Evolutionary conservation across 2,797 vertebrate species (phyloP).

Genomic region (Propithecus deckenii): DNA sequence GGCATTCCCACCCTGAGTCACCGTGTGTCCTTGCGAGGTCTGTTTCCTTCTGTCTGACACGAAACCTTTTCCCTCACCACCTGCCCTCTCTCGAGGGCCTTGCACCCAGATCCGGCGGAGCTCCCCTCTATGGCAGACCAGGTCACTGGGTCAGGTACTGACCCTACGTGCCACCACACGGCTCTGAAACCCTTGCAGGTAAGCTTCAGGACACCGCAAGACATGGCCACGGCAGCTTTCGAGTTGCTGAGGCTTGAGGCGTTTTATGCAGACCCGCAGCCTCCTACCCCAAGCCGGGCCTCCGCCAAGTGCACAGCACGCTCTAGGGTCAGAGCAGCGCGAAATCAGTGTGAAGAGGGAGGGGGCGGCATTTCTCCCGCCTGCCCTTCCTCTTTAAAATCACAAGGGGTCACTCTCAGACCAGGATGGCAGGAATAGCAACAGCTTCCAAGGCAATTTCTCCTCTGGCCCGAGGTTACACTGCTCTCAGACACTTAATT

Average conservation of each 20-base stretch:
- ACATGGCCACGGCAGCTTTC: neutral
- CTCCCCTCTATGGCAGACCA: neutral
- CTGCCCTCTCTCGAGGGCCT: neutral
- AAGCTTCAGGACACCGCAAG: neutral
- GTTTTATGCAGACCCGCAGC: neutral
- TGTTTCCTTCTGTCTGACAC: neutral
- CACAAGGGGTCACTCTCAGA: slow-evolving; percentile 77
- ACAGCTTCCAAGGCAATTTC: neutral
- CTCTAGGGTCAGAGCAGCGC: neutral
- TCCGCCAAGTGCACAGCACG: rapidly evolving
- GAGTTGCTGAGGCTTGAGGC: neutral
- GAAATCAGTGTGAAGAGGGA: neutral
- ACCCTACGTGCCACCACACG: neutral
- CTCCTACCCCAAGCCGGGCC: neutral
- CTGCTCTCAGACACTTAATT: neutral
- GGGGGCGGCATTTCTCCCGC: neutral
- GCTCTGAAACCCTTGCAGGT: neutral
- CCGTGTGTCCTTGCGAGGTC: neutral
- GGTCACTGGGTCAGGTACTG: neutral
- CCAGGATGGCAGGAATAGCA: neutral
- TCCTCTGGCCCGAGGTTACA: neutral
- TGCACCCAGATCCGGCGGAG: neutral
- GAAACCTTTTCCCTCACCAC: neutral
- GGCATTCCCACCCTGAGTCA: neutral
- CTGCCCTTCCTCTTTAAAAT: slow-evolving; percentile 55